Conservation (phyloP, 2,888 invertebrate species). For the Ophonus ardosiacus region DNA sequence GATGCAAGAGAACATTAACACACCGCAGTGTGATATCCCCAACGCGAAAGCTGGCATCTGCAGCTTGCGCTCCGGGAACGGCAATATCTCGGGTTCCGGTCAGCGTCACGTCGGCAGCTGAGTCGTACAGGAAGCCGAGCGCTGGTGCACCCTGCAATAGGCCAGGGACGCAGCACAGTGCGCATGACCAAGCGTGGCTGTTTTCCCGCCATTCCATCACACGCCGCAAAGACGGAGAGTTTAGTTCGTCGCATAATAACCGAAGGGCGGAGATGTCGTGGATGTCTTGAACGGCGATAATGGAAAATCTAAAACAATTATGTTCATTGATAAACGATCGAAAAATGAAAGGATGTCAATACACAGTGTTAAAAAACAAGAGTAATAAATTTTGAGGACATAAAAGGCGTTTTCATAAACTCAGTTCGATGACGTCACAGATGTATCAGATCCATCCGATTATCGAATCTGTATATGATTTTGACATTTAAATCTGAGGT, state of each 20-base stretch:
- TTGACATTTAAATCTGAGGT: too few species aligned
- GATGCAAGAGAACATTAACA: constrained; percentile 73
- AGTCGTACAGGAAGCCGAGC: constrained; percentile 76
- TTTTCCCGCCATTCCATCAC: constrained; percentile 83
- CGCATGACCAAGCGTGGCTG: constrained; percentile 83
- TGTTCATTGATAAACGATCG: too few species aligned
- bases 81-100: constrained; percentile 30
- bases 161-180: constrained; percentile 24
- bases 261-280: constrained; percentile 82
- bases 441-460: too few species aligned
- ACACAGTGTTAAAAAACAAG: too few species aligned
- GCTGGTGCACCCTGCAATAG: constrained; percentile 69
- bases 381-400: too few species aligned
- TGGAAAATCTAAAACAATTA: constrained; percentile 80
- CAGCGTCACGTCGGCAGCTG: constrained; percentile 66
- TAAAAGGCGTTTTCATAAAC: too few species aligned
- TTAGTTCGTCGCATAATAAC: constrained; percentile 84
- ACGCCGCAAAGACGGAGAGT: constrained; percentile 80
- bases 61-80: constrained; percentile 69
- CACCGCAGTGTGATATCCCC: constrained; percentile 77
- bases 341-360: too few species aligned
- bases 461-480: too few species aligned
- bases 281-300: constrained; percentile 87
- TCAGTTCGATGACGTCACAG: too few species aligned
- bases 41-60: constrained; percentile 76